phyloP scores from a whole-genome alignment of 2,888 invertebrate genomes.

The Petrophora chlorosata region DNA sequence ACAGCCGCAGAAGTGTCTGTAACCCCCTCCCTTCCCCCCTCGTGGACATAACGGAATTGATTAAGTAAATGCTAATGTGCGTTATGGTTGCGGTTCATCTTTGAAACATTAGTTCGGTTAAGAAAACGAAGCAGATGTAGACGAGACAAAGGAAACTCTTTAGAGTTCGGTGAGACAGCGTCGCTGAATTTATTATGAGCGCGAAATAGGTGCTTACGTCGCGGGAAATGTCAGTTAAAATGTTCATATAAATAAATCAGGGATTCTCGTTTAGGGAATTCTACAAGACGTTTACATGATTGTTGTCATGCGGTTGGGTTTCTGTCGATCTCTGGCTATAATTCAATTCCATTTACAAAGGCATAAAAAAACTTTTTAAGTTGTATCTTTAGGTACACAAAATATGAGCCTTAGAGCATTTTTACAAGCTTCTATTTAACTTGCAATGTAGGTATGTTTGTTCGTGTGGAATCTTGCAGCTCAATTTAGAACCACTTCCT shows the following conservation, averaged over 20 bases:
- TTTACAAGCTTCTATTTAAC: no score
- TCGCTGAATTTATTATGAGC: slow-evolving; percentile 22
- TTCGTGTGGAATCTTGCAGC: no score
- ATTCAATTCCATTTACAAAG: no score
- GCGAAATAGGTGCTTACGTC: slow-evolving; percentile 18
- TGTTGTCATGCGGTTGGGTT: no score
- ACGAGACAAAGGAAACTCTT: slow-evolving; percentile 21
- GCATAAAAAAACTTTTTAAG: no score
- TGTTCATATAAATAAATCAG: slow-evolving; percentile 20
- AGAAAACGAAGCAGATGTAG: slow-evolving; percentile 22
- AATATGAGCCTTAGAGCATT: no score
- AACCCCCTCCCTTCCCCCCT: slow-evolving; percentile 31
- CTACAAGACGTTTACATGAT: no score
- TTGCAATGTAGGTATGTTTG: no score
- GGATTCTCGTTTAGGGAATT: no score
- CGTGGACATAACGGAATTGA: slow-evolving; percentile 64
- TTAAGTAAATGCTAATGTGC: slow-evolving; percentile 71
- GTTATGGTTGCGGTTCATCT: slow-evolving; percentile 53
- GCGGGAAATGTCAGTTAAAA: background rate
- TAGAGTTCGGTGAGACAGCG: slow-evolving; percentile 11
- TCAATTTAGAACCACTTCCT: no score
- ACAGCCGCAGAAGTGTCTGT: slow-evolving; percentile 51
- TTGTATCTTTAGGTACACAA: no score
- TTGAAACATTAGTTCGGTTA: slow-evolving; percentile 35
- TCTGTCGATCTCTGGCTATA: no score